Evolutionary conservation across 2,113 vertebrate genomes (phyloP), one percentile per base, ranked within the genome.

Genomic region (Takifugu bimaculatus): DNA sequence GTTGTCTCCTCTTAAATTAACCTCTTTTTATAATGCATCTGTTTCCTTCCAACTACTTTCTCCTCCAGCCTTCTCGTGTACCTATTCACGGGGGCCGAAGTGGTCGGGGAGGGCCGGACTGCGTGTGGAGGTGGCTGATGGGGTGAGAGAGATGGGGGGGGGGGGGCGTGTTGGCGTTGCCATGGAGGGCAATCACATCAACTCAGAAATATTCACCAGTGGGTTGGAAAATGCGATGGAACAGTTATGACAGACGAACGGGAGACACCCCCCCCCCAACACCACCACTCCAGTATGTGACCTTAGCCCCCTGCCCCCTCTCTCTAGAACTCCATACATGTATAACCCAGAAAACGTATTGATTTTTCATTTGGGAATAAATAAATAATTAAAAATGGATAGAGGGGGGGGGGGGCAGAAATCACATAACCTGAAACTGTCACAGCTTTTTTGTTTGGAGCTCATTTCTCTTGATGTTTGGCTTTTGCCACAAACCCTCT

Each of bases 161-260:
- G 27, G 50, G 57, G 39, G 26, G 72, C 68, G 49, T 81, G 84
- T 77, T 78, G 74, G 78, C 27, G 88, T 91, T 94, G 93, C 95
- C 95, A 94, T 81, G 88, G 94, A 93, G 93, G 93, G 94, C 94
- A 95, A 95, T 95, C 93, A 94, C 94, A 95, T 96, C 92, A 92
- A 91, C 91, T 94, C 92, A 93, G 94, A 97, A 95, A 96, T 95
- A 96, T 97, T 98, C 94, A 95, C 94, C 95, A 96, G 92, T 95
- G 95, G 93, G 90, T 96, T 87, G 94, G 96, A 98, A 96, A 96
- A 96, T 92, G 92, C 84, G 83, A 92, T 86, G 89, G 91, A 90
- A 93, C 93, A 92, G 93, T 93, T 93, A 91, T 96, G 96, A 96
- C 95, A 95, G 93, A 72, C 78, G 79, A 92, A 92, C 91, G 91